Evolutionary conservation across 2,113 vertebrate genomes (phyloP).

Genomic region (Tyrannus savana): DNA sequence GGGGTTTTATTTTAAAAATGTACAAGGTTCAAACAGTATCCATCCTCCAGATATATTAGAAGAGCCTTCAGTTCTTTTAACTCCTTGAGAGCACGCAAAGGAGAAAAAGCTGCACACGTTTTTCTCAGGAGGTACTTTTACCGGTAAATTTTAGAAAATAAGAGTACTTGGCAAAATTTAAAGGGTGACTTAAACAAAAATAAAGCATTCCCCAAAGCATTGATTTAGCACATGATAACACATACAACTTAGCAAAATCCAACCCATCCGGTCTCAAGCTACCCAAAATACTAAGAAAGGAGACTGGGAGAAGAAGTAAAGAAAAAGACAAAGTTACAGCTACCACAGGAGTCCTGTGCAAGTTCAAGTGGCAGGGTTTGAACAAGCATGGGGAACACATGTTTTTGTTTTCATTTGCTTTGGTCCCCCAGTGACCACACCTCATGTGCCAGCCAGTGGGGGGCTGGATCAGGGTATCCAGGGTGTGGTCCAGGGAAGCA

Average conservation of each 20-base stretch:
- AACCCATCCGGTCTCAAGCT: background rate
- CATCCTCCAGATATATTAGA: background rate
- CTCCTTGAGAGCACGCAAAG: background rate
- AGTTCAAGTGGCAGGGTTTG: background rate
- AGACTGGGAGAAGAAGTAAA: background rate
- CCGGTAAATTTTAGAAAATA: background rate
- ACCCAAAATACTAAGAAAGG: background rate
- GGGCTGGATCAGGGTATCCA: background rate
- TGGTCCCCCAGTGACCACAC: background rate
- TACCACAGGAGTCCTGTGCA: background rate
- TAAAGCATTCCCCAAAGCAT: background rate
- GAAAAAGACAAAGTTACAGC: background rate
- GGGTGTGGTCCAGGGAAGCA: background rate
- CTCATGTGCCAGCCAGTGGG: background rate
- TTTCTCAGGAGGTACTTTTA: background rate
- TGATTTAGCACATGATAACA: background rate
- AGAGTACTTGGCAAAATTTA: background rate
- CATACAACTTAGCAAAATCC: background rate
- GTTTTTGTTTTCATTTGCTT: background rate
- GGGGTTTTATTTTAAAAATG: background rate
- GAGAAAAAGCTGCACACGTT: background rate
- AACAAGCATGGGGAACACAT: background rate
- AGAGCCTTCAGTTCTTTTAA: background rate
- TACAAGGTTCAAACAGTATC: background rate
- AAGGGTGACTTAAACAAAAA: background rate